phyloP scores from a whole-genome alignment of 2,113 vertebrate species.

The Seriola aureovittata region DNA sequence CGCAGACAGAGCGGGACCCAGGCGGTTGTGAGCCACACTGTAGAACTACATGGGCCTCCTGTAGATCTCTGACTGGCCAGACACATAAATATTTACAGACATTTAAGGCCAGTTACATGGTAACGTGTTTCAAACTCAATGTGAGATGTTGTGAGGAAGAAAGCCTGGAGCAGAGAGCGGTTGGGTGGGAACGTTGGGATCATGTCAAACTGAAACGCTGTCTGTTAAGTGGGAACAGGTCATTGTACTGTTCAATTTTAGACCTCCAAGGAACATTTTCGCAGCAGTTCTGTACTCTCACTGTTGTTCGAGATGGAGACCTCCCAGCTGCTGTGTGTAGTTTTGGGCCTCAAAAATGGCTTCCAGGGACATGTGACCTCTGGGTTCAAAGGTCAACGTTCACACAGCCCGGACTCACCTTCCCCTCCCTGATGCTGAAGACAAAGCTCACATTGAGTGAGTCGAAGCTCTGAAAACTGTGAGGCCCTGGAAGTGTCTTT shows the following conservation, averaged over 20 bases:
- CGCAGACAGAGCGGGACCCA: too few relatives aligned
- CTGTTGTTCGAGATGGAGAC: conserved; percentile 38
- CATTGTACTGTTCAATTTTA: conserved; percentile 3
- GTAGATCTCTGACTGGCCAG: too few relatives aligned
- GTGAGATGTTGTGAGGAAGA: background rate
- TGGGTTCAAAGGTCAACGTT: conserved; percentile 59
- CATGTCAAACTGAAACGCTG: conserved; percentile 1
- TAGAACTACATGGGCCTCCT: too few relatives aligned
- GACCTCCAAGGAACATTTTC: conserved; percentile 25
- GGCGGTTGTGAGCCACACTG: too few relatives aligned
- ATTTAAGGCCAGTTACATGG: too few relatives aligned
- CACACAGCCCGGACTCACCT: conserved; percentile 66
- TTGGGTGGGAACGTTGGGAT: conserved; percentile 10
- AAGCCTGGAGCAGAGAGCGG: background rate
- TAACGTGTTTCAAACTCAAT: background rate
- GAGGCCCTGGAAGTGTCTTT: conserved; percentile 13
- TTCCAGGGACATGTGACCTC: conserved; percentile 74
- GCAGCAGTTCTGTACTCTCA: conserved; percentile 28
- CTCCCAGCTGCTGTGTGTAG: conserved; percentile 39
- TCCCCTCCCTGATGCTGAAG: conserved; percentile 50
- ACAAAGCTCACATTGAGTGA: conserved; percentile 83
- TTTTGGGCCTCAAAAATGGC: conserved; percentile 64
- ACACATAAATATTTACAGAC: too few relatives aligned
- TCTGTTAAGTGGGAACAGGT: background rate
- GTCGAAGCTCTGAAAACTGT: conserved; percentile 24